A percentile compares a stretch with the other conserved stretches of the same genome.
Conservation (phyloP, 2,113 vertebrate species). For the Colistium nudipinnis region DNA sequence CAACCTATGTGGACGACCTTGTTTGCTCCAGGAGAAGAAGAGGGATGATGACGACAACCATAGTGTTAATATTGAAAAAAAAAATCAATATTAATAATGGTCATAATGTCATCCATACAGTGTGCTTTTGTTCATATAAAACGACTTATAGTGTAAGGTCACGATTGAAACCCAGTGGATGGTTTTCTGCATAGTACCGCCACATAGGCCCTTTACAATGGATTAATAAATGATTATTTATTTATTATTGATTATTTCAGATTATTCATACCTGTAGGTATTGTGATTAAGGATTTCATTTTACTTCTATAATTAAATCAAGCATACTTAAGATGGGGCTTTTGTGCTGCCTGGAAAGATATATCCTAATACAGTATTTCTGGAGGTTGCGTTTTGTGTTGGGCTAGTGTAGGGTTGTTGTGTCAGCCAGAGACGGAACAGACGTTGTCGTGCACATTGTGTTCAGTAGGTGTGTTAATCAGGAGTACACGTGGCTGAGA, state of each 20-base stretch:
- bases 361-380: neutral
- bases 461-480: constrained; percentile 76
- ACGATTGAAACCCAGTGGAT: too few species aligned
- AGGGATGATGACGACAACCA: neutral
- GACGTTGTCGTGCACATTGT: constrained; percentile 68
- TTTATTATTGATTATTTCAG: too few species aligned
- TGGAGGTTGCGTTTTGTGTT: neutral
- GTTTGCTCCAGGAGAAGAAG: neutral
- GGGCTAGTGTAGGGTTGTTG: too few species aligned
- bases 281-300: too few species aligned
- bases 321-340: neutral
- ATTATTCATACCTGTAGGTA: too few species aligned
- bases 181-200: too few species aligned
- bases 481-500: constrained; percentile 66
- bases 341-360: neutral
- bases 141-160: too few species aligned
- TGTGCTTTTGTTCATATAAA: too few species aligned
- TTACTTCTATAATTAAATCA: neutral
- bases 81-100: neutral
- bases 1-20: neutral
- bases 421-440: constrained; percentile 56
- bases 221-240: too few species aligned
- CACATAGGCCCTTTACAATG: too few species aligned
- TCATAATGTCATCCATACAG: neutral
- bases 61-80: neutral